Evolutionary conservation across 2,797 vertebrate species (phyloP), one percentile per base, ranked within the genome.

Genomic region (Luscinia megarhynchos): DNA sequence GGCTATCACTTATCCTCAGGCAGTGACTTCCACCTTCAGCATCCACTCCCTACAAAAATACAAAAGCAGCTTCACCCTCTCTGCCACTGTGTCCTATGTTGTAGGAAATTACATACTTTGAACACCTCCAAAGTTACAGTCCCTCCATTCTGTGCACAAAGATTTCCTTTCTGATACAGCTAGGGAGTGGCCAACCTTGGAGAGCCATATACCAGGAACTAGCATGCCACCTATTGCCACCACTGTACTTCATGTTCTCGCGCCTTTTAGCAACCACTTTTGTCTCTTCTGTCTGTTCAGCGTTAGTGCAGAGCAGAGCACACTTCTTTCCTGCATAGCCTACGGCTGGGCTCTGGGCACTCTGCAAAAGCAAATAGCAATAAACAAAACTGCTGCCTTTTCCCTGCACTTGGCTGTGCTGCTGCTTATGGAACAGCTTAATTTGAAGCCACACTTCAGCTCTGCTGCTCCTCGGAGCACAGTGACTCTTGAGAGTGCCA

Each of bases 191-290:
- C 59, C 57, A 74, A 0, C 11, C 19, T 23, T 48, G 40, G 55
- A 21, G 29, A 53, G 55, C 0, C 34, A 21, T 8, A 12, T 5
- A 23, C 19, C 48, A 45, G 81, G 67, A 76, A 3, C 30, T 3
- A 29, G 20, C 26, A 18, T 34, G 32, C 26, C n/a, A 40, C 7
- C 61, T 78, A 18, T 63, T 27, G 59, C 62, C 63, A 55, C 22
- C 22, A 7, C 1, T 0, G 30, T 26, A 15, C 48, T 51, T 10
- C 5, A 2, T 20, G 32, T 46, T 70, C 51, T 30, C 16, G 11
- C 36, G 58, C 17, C 41, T 87, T 53, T 40, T 2, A 48, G 51
- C 17, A 34, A 2, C 13, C 36, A 5, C 43, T n/a, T 62, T 1
- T 27, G 45, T 24, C 45, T 34, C 64, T 2, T 12, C 72, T 20